Evolutionary conservation across 2,113 vertebrate species (phyloP), one percentile per base, ranked within the genome.

Genomic region (Embiotoca jacksoni): DNA sequence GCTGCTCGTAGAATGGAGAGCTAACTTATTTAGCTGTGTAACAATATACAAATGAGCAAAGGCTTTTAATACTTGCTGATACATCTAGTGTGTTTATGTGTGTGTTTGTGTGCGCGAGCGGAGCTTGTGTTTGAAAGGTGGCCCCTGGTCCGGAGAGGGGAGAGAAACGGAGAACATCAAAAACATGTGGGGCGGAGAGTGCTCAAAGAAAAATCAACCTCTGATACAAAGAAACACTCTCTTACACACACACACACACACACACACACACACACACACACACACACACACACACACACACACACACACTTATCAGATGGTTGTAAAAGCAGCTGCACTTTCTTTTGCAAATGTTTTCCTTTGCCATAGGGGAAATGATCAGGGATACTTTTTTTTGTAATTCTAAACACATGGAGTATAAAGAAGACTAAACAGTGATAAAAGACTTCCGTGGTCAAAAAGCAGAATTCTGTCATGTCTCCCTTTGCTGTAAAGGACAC

Each of bases 141-240:
- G 90, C 81, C 89, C 78, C 78, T 72, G 65, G 87, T 88, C 81
- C 82, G 75, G 32, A 88, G 79, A 83, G 65, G 56, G 64, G 74
- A 89, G 70, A 84, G 81, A 80, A 82, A 86, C 67, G 88, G 64
- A 84, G 87, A 90, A 92, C 89, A 93, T 92, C 89, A 90, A 91
- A 93, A 92, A 92, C 91, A 92, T 89, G 87, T 92, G 90, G 80
- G 80, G 75, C 81, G 69, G 82, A 82, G 87, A 83, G 74, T 84
- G 83, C 86, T 84, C 83, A 88, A 89, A 86, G 85, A 72, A 83
- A 88, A 89, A 88, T 76, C 75, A 63, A 76, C 67, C 76, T 85
- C 73, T 75, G 64, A 84, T 62, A 71, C 79, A 81, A 49, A 69
- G 62, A 77, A 23, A 69, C 33, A 58, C 57, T 13, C 39, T n/a